A percentile compares a stretch with the other conserved stretches of the same genome.
Conservation (phyloP, 2,113 vertebrate species). For the Ammodytes dubius region DNA sequence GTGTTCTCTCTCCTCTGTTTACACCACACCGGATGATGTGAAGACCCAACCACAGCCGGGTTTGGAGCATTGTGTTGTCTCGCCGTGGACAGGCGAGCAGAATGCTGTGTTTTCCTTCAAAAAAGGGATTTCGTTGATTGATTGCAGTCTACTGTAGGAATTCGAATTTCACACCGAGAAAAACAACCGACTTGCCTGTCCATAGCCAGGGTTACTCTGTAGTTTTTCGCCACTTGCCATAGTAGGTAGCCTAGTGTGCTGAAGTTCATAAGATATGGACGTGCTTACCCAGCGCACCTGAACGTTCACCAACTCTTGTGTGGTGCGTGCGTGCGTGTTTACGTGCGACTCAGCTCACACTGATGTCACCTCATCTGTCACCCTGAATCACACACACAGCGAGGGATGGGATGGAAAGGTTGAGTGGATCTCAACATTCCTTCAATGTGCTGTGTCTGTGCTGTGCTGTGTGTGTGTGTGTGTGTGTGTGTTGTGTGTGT, state of each 20-base stretch:
- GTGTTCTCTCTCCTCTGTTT: constrained; percentile 60
- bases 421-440: background rate
- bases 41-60: background rate
- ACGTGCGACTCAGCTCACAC: background rate
- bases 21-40: constrained; percentile 55
- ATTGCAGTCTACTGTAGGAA: background rate
- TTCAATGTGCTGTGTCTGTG: background rate
- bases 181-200: background rate
- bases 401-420: background rate
- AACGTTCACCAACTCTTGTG: background rate
- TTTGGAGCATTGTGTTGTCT: constrained; percentile 25
- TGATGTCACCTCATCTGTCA: constrained; percentile 23
- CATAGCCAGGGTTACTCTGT: background rate
- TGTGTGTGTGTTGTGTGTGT: background rate
- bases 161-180: background rate
- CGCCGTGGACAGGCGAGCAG: background rate
- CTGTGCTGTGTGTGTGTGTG: background rate
- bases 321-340: background rate
- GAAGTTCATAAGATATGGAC: constrained; percentile 25
- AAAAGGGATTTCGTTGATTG: constrained; percentile 1
- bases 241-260: background rate
- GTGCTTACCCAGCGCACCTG: background rate
- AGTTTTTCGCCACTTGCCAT: background rate
- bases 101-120: background rate
- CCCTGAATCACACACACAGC: background rate